A percentile compares a stretch with the other conserved stretches of the same genome.
These are phyloP conservation scores for Solenopsis invicta DNA, from an alignment of 1,140 invertebrate species.

Conservation along the genomic window DNA sequence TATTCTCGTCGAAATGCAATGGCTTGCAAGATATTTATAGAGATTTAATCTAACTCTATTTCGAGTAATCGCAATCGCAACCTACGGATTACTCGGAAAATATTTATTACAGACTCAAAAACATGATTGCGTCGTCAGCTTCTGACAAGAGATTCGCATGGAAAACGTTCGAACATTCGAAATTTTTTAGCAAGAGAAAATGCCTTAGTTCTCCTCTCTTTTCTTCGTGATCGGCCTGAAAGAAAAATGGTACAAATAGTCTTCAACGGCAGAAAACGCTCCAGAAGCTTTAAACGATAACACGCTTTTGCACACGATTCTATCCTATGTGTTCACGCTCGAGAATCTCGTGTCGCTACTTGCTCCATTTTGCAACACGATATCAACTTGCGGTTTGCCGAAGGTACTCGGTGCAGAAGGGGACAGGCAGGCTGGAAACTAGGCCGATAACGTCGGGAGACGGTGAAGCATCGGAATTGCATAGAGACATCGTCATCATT, in stretches of 20 bases:
- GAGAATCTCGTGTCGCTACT: conserved; percentile 58
- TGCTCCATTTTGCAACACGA: conserved; percentile 56
- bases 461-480: conserved; percentile 13
- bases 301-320: conserved; percentile 24
- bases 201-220: not conserved
- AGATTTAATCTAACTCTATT: not conserved
- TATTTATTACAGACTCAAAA: not conserved
- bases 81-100: not conserved
- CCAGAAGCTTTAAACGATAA: conserved; percentile 40
- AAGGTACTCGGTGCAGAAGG: conserved; percentile 45
- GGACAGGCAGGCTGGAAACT: conserved; percentile 47
- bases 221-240: not conserved
- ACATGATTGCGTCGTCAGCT: not conserved
- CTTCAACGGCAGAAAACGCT: conserved; percentile 28
- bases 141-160: no score
- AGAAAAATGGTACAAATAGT: conserved; percentile 32
- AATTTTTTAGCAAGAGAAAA: conserved; percentile 3
- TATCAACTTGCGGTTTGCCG: conserved; percentile 49
- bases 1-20: not conserved
- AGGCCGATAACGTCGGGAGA: conserved; percentile 58
- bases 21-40: not conserved
- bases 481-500: conserved; percentile 36
- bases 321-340: conserved; percentile 26
- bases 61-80: not conserved
- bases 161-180: not conserved